Evolutionary conservation across 2,113 vertebrate genomes (phyloP).

Genomic region (Hippoglossus stenolepis): DNA sequence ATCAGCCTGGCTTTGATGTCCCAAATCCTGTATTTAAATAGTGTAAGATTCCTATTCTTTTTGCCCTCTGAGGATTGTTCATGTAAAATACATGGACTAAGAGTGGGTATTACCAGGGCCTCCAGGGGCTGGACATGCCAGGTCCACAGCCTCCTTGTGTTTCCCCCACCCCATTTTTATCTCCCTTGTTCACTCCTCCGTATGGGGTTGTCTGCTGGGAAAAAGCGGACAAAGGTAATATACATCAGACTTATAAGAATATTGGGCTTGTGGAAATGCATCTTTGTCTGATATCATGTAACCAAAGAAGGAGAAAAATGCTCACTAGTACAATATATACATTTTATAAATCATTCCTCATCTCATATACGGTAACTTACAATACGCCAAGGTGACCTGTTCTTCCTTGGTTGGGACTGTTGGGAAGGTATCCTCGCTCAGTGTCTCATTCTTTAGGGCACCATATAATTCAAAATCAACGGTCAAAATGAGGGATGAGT

Average conservation of each 20-base stretch:
- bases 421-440: not conserved
- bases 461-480: slow-evolving; percentile 30
- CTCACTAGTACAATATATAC: slow-evolving; percentile 15
- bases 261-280: slow-evolving; percentile 66
- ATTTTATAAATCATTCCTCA: slow-evolving; percentile 48
- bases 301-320: slow-evolving; percentile 37
- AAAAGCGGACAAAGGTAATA: slow-evolving; percentile 42
- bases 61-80: slow-evolving; percentile 94
- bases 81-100: slow-evolving; percentile 96
- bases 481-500: slow-evolving; percentile 29
- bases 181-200: slow-evolving; percentile 40
- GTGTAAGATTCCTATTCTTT: slow-evolving; percentile 94
- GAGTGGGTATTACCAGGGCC: slow-evolving; percentile 93
- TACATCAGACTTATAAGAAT: slow-evolving; percentile 40
- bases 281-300: slow-evolving; percentile 61
- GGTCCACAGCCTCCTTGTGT: slow-evolving; percentile 69
- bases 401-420: slow-evolving; percentile 9
- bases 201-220: slow-evolving; percentile 59
- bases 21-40: slow-evolving; percentile 99
- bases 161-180: slow-evolving; percentile 23
- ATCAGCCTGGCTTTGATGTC: slow-evolving; percentile 97
- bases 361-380: slow-evolving; percentile 27
- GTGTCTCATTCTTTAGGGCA: slow-evolving; percentile 13
- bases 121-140: slow-evolving; percentile 93
- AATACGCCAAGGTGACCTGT: slow-evolving; percentile 46